These are phyloP conservation scores for Ips typographus DNA, from an alignment of 1,140 invertebrate genomes.

Conservation along the genomic window DNA sequence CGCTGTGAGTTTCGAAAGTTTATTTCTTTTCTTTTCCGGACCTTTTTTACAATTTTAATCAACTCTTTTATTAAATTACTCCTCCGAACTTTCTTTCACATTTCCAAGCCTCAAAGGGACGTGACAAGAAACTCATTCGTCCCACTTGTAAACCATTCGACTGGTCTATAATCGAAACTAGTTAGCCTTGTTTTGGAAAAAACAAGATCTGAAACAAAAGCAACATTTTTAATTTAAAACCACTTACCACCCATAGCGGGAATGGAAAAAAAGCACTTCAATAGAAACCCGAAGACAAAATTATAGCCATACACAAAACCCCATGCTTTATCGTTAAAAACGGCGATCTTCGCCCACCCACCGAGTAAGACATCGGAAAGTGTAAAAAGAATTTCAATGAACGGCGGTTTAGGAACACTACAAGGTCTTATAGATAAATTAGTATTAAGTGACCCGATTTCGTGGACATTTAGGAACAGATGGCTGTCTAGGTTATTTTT, in stretches of 20 bases:
- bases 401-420: background rate
- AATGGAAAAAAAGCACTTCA: background rate
- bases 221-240: slow-evolving; percentile 4
- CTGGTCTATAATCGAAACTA: background rate
- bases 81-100: too few species aligned
- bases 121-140: background rate
- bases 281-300: slow-evolving; percentile 9
- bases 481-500: background rate
- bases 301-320: slow-evolving; percentile 12
- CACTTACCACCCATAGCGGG: background rate
- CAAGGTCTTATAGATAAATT: slow-evolving; percentile 11
- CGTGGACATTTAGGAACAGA: slow-evolving; percentile 5
- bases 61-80: background rate
- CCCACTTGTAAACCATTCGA: background rate
- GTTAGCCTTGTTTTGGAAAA: background rate
- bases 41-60: background rate
- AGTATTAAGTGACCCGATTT: slow-evolving; percentile 5
- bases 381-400: slow-evolving; percentile 13
- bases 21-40: background rate
- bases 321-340: slow-evolving; percentile 5
- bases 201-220: background rate
- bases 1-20: slow-evolving; percentile 17
- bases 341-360: slow-evolving; percentile 7
- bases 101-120: background rate
- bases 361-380: slow-evolving; percentile 4